Percentiles rank a stretch among this genome's conserved stretches.
phyloP scores from a whole-genome alignment of 2,113 vertebrate genomes.

The Bos taurus region DNA sequence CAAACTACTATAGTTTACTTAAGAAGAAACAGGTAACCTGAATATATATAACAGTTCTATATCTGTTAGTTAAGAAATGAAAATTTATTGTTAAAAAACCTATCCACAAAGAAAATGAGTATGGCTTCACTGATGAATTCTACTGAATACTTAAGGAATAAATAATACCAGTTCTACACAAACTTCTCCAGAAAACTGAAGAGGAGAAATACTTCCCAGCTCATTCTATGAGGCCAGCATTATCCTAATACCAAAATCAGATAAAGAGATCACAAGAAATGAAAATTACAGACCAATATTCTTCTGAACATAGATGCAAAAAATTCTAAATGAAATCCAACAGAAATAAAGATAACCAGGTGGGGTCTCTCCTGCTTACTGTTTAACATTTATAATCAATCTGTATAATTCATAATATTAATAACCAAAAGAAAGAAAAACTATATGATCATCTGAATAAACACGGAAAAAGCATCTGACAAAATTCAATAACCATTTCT shows the following conservation, averaged over 20 bases:
- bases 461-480: neutral
- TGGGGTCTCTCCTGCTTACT: neutral
- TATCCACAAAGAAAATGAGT: neutral
- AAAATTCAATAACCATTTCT: neutral
- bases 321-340: neutral
- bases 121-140: neutral
- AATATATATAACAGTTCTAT: neutral
- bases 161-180: neutral
- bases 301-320: neutral
- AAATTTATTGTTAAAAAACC: neutral
- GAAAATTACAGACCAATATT: neutral
- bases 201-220: neutral
- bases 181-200: neutral
- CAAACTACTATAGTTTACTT: neutral
- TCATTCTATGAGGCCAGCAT: neutral
- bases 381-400: neutral
- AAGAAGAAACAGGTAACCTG: neutral
- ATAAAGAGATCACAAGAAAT: neutral
- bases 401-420: neutral
- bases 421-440: neutral
- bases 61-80: neutral
- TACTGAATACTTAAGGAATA: neutral
- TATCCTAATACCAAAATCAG: neutral
- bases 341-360: neutral
- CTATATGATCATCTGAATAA: neutral